Base-by-base conservation (phyloP, 1,140 invertebrate species). In the Zaprionus ghesquierei region DNA sequence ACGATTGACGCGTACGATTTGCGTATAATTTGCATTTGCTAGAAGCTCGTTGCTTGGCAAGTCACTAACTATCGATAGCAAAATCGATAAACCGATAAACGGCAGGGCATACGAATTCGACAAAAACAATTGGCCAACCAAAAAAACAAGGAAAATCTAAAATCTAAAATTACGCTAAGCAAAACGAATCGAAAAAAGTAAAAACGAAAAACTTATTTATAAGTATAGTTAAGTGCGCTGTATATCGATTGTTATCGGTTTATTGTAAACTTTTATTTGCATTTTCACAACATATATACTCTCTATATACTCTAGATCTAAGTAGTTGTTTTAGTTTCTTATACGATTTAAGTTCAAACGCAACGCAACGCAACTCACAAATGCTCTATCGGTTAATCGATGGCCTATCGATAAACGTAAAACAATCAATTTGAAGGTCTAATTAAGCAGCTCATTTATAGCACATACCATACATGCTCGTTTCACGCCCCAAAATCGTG, bases 21-120 rank as follows among this genome's bases (percentile, higher is more conserved):
- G 64, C 63, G 66, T 90, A 87, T 90, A 59, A 90, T 90, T 89
- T 91, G 77, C 74, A 87, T 78, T 85, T 81, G 80, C 72, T 75
- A 73, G 51, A 71, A 50, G 71, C 66, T 69, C 59, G 66, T 74
- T 61, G 23, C 56, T 44, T 29, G 49, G 65, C 58, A 75, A 64
- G 72, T 76, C 69, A 82, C 84, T 86, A 82, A 82, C 78, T 78
- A 70, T 85, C 73, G 60, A 68, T 68, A 65, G 53, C 44, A 46
- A 15, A n/a, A 75, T 86, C 66, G 82, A 86, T 86, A 86, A 86
- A 81, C 75, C 85, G 72, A 68, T 66, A 75, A 74, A 69, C 63
- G 64, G 22, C 31, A 66, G 44, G 75, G 81, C 81, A 76, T 27
- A 64, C 46, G 23, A 81, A 75, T 79, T 76, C 27, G 23, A 66